Conservation (phyloP, 2,113 vertebrate species). For the Perca fluviatilis region DNA sequence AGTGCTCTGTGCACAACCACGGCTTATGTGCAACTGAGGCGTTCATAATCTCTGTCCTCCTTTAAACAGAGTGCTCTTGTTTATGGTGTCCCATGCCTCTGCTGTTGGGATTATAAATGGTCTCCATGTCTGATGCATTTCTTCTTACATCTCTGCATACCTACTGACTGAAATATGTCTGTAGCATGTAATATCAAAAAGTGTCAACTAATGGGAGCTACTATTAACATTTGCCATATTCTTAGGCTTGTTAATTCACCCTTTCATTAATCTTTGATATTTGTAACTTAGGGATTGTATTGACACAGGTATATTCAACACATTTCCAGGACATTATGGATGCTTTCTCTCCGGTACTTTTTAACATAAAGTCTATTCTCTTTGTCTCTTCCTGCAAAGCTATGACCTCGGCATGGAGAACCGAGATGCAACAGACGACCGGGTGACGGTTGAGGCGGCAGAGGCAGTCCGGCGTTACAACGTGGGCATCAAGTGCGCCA, state of each 20-base stretch:
- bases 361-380: neutral
- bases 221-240: neutral
- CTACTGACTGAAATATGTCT: neutral
- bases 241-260: neutral
- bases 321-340: neutral
- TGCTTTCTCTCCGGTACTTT: accelerated
- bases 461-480: conserved; percentile 93
- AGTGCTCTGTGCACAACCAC: neutral
- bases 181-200: neutral
- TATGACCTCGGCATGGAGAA: conserved; percentile 96
- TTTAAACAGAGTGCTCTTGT: conserved; percentile 3
- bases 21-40: neutral
- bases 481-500: conserved; percentile 97
- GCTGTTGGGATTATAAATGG: conserved; percentile 3
- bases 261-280: neutral
- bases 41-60: neutral
- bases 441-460: conserved; percentile 94
- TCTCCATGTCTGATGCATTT: neutral
- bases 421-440: conserved; percentile 92
- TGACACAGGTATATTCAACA: no score
- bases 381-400: conserved; percentile 74
- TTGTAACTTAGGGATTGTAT: no score
- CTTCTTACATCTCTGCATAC: neutral
- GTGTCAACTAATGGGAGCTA: neutral
- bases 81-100: conserved; percentile 11